Evolutionary conservation across 2,888 invertebrate species (phyloP).

Genomic region (Euplagia quadripunctaria): DNA sequence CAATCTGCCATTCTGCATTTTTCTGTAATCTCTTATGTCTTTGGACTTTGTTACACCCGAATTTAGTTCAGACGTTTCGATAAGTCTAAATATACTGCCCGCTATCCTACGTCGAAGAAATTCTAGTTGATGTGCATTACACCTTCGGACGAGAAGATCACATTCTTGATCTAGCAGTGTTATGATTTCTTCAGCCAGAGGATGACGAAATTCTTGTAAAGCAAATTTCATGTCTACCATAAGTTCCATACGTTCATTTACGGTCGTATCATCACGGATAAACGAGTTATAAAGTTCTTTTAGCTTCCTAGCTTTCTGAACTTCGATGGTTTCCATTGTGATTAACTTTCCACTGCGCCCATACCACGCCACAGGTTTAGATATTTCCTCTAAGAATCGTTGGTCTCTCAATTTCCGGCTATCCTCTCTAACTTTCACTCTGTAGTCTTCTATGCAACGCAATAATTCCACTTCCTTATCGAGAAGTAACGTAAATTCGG

Average conservation of each 20-base stretch:
- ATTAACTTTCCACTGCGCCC: slow-evolving; percentile 91
- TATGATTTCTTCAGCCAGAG: slow-evolving; percentile 87
- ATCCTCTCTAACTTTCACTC: slow-evolving; percentile 88
- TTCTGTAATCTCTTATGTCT: slow-evolving; percentile 75
- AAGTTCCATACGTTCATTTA: slow-evolving; percentile 90
- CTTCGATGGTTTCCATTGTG: slow-evolving; percentile 93
- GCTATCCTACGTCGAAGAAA: slow-evolving; percentile 90
- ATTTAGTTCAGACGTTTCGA: slow-evolving; percentile 88
- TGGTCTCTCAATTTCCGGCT: slow-evolving; percentile 88
- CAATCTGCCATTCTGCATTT: slow-evolving; percentile 77
- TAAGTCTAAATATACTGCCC: slow-evolving; percentile 83
- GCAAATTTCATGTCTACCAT: slow-evolving; percentile 91
- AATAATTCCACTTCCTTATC: slow-evolving; percentile 92
- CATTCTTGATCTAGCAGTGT: slow-evolving; percentile 91
- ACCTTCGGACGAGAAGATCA: slow-evolving; percentile 89
- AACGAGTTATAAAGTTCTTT: slow-evolving; percentile 91
- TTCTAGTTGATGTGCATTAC: slow-evolving; percentile 87
- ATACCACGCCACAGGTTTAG: slow-evolving; percentile 92
- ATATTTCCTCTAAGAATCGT: slow-evolving; percentile 89
- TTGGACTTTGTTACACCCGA: slow-evolving; percentile 85
- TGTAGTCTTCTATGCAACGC: slow-evolving; percentile 90
- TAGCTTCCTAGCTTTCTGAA: slow-evolving; percentile 92
- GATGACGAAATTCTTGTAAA: slow-evolving; percentile 88
- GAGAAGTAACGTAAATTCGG: slow-evolving; percentile 90
- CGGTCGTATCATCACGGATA: slow-evolving; percentile 85